Evolutionary conservation across 1,140 invertebrate genomes (phyloP).

Genomic region (Mycetomoellerius zeteki): DNA sequence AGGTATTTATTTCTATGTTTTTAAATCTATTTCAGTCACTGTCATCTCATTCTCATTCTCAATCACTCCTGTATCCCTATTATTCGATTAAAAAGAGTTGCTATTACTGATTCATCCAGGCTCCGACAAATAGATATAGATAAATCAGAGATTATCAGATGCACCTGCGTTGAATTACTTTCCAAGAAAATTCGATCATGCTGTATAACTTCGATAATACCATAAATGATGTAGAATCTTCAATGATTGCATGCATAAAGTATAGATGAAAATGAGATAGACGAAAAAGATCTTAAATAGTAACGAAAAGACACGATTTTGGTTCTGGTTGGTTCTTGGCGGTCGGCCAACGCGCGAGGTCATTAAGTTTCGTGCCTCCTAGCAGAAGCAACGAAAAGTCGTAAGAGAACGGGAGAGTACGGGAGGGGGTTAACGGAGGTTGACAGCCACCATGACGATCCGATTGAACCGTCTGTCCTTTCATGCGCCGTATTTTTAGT

Average conservation of each 20-base stretch:
- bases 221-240: neutral
- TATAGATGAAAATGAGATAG: constrained; percentile 1
- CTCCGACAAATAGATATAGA: neutral
- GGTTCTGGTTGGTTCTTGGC: constrained; percentile 54
- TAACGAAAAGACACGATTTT: constrained; percentile 53
- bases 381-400: constrained; percentile 57
- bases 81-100: neutral
- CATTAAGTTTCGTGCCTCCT: constrained; percentile 67
- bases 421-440: constrained; percentile 73
- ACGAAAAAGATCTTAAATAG: constrained; percentile 24
- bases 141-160: neutral
- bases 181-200: neutral
- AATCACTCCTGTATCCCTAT: neutral
- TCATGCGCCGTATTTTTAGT: constrained; percentile 68
- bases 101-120: neutral
- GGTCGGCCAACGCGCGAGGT: constrained; percentile 68
- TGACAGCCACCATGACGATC: constrained; percentile 70
- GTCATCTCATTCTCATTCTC: too few relatives aligned
- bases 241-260: constrained; percentile 24
- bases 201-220: neutral
- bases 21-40: neutral
- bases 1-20: constrained; percentile 6
- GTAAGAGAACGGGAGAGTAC: constrained; percentile 32
- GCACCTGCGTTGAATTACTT: neutral
- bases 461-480: constrained; percentile 71